Evolutionary conservation across 2,113 vertebrate species (phyloP).

Genomic region (Gyps fulvus): DNA sequence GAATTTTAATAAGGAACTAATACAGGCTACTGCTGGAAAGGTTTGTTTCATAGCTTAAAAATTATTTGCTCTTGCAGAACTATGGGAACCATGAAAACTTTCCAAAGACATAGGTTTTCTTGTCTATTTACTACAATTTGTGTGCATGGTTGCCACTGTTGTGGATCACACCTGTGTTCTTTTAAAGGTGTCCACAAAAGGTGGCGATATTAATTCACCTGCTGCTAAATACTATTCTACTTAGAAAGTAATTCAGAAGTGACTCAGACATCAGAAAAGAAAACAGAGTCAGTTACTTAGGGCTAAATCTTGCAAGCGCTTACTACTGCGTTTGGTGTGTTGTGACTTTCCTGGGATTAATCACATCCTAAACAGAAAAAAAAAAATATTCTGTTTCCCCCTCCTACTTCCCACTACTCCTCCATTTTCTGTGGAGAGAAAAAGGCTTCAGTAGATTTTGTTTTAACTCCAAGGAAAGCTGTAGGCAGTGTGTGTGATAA

Average conservation of each 20-base stretch:
- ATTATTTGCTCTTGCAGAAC: neutral
- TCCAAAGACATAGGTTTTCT: neutral
- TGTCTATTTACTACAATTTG: neutral
- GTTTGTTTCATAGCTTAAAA: neutral
- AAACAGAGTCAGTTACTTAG: neutral
- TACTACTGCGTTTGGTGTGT: neutral
- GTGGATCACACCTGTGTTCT: neutral
- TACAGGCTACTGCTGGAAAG: neutral
- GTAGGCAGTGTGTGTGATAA: neutral
- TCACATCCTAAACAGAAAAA: neutral
- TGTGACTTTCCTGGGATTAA: neutral
- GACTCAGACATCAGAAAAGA: neutral
- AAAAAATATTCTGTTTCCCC: neutral
- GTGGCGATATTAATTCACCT: neutral
- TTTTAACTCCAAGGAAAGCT: neutral
- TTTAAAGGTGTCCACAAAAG: neutral
- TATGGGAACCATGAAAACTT: neutral
- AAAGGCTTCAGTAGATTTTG: neutral
- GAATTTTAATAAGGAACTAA: neutral
- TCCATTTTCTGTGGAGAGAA: neutral
- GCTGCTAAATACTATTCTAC: neutral
- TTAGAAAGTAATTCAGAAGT: neutral
- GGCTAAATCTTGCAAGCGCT: neutral
- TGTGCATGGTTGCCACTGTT: neutral
- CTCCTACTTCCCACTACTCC: neutral